These are phyloP conservation scores for Pygocentrus nattereri DNA, from an alignment of 2,797 vertebrate genomes.

Conservation along the genomic window DNA sequence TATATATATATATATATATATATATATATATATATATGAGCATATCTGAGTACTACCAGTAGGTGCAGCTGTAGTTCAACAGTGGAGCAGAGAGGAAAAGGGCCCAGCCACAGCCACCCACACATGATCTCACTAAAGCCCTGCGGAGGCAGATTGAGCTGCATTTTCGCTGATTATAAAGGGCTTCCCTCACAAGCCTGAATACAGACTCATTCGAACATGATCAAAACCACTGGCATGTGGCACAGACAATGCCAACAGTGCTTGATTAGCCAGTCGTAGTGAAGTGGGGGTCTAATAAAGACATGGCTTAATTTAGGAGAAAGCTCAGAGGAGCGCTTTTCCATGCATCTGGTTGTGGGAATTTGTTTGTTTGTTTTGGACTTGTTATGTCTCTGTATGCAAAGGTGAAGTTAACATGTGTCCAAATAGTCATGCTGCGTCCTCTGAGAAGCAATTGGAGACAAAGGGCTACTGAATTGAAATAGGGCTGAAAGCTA, in stretches of 20 bases:
- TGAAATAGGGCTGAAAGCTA: slow-evolving; percentile 23
- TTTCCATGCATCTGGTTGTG: slow-evolving; percentile 34
- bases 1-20: not conserved
- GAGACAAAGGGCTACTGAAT: slow-evolving; percentile 32
- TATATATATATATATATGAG: slow-evolving; percentile 16
- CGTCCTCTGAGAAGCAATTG: slow-evolving; percentile 40
- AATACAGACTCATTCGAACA: slow-evolving; percentile 56
- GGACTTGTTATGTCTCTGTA: slow-evolving; percentile 52
- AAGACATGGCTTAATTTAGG: slow-evolving; percentile 43
- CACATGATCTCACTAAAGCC: slow-evolving; percentile 37
- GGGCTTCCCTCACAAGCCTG: slow-evolving; percentile 57
- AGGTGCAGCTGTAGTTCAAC: slow-evolving; percentile 78
- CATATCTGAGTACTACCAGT: slow-evolving; percentile 69
- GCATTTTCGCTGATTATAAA: slow-evolving; percentile 59
- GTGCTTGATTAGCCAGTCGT: slow-evolving; percentile 65
- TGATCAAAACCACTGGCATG: slow-evolving; percentile 64
- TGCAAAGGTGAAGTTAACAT: slow-evolving; percentile 50
- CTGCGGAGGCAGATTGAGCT: slow-evolving; percentile 17
- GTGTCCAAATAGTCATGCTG: slow-evolving; percentile 30
- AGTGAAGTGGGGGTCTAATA: slow-evolving; percentile 47
- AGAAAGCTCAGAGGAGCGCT: slow-evolving; percentile 24
- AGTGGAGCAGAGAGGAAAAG: slow-evolving; percentile 52
- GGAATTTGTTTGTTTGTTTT: slow-evolving; percentile 51
- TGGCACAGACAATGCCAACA: slow-evolving; percentile 65
- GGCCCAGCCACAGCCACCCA: slow-evolving; percentile 32